A percentile compares a stretch with the other conserved stretches of the same genome.
Conservation (phyloP, 2,113 vertebrate genomes). For the Amphiprion percula region DNA sequence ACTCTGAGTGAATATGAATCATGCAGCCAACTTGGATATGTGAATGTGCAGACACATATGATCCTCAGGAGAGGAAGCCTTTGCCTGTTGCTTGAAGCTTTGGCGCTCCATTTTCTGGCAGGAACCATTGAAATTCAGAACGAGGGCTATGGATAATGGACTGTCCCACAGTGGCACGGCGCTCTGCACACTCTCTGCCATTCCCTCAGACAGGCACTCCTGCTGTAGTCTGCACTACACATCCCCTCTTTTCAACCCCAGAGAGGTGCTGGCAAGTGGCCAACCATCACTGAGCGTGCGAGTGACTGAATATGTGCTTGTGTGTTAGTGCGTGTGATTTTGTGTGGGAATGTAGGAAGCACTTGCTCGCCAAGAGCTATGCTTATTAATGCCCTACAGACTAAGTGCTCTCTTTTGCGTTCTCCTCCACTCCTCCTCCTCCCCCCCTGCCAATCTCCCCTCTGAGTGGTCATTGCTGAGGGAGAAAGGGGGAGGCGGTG, state of each 20-base stretch:
- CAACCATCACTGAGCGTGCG: conserved; percentile 71
- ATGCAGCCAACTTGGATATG: conserved; percentile 47
- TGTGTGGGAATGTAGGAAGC: conserved; percentile 77
- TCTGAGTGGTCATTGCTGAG: conserved; percentile 66
- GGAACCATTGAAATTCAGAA: conserved; percentile 74
- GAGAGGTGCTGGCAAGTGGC: conserved; percentile 69
- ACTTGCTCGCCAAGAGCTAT: conserved; percentile 76
- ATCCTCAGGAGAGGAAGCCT: conserved; percentile 57
- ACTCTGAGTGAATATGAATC: conserved; percentile 63
- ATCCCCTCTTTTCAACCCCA: conserved; percentile 68
- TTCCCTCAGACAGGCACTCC: conserved; percentile 71
- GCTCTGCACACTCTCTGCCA: conserved; percentile 60
- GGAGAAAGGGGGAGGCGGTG: conserved; percentile 42
- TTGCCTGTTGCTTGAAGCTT: conserved; percentile 60
- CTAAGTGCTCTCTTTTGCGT: conserved; percentile 71
- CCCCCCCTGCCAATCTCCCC: conserved; percentile 51
- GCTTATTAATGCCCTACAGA: conserved; percentile 82
- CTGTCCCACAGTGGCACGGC: conserved; percentile 70
- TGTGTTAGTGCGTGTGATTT: conserved; percentile 60
- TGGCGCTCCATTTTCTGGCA: conserved; percentile 59
- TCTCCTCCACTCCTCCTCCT: conserved; percentile 42
- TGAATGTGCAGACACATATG: conserved; percentile 41
- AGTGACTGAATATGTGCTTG: conserved; percentile 44
- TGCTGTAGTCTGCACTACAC: conserved; percentile 67
- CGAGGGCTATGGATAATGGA: conserved; percentile 73